Conservation (phyloP, 2,797 vertebrate genomes). For the Poeciliopsis presidionis region DNA sequence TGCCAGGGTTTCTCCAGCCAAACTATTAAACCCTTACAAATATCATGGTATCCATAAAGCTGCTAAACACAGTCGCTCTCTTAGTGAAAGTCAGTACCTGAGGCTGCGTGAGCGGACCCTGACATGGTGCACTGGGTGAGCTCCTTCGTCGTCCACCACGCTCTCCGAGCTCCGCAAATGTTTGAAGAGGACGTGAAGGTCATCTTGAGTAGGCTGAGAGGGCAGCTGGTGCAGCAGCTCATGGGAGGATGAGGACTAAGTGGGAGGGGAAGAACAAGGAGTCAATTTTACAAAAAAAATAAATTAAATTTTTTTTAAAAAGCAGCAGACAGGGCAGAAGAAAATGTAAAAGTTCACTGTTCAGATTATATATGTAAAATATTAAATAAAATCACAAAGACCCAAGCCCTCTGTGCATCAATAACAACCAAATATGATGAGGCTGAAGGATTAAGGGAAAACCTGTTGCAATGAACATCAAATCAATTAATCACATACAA, state of each 20-base stretch:
- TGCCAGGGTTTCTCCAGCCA: neutral
- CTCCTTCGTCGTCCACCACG: slow-evolving; percentile 85
- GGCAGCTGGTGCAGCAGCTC: slow-evolving; percentile 93
- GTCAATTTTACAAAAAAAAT: neutral
- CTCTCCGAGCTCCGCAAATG: slow-evolving; percentile 93
- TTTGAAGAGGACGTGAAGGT: slow-evolving; percentile 92
- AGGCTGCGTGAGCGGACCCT: slow-evolving; percentile 90
- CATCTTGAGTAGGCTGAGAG: slow-evolving; percentile 91
- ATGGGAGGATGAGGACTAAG: slow-evolving; percentile 91
- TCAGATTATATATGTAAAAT: neutral
- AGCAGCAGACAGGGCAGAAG: neutral
- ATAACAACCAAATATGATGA: neutral
- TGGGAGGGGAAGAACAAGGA: neutral
- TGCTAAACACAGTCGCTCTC: neutral
- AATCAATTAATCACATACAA: no score
- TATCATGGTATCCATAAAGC: neutral
- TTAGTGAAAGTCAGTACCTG: slow-evolving; percentile 76
- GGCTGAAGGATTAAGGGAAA: neutral
- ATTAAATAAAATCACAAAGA: neutral
- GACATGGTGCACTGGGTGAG: slow-evolving; percentile 77
- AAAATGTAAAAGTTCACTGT: neutral
- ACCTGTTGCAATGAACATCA: neutral
- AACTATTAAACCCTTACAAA: neutral
- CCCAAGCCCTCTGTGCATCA: neutral
- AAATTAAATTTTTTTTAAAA: no score